Evolutionary conservation across 2,888 invertebrate genomes (phyloP), one percentile per base, ranked within the genome.

Genomic region (Enchytraeus crypticus): DNA sequence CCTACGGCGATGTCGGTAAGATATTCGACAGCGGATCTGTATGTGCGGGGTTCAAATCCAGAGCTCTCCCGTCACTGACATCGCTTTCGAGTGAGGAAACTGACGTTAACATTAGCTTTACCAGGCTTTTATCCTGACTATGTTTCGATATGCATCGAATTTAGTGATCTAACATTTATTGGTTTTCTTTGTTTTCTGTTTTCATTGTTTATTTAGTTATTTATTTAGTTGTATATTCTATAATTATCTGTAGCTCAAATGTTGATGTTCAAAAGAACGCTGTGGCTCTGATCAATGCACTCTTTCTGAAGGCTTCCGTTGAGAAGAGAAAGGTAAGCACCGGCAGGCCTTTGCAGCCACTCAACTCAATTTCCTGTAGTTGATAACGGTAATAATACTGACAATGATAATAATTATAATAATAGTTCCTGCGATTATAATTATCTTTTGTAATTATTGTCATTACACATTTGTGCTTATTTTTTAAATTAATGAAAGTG

Each of bases 281-380:
- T 2, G 87, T 97, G 68, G 92, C 96, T 3, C 82, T 97, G 27
- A 89, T 97, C 61, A 96, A 97, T 83, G 92, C 93, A 5, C 83
- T 96, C 63, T 88, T 96, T 73, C 82, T 87, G 49, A 92, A 90
- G 81, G 91, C 93, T 4, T 91, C 92, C 74, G 79, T 85, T 59
- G 80, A 82, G 0, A 89, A 90, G 73, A 84, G 88, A 64, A 86
- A 87, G 73, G 83, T 85, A 0, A 86, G 65, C 21, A 1, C n/a
- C n/a, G n/a, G n/a, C n/a, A n/a, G n/a, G n/a, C n/a, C n/a, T n/a
- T n/a, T n/a, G n/a, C n/a, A n/a, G n/a, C n/a, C n/a, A n/a, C n/a
- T n/a, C n/a, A n/a, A n/a, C n/a, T n/a, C n/a, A n/a, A n/a, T n/a
- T n/a, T n/a, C n/a, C n/a, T 53, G 23, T 18, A 8, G 14, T 11